Conservation (phyloP, 2,797 vertebrate genomes). For the Anomalospiza imberbis region DNA sequence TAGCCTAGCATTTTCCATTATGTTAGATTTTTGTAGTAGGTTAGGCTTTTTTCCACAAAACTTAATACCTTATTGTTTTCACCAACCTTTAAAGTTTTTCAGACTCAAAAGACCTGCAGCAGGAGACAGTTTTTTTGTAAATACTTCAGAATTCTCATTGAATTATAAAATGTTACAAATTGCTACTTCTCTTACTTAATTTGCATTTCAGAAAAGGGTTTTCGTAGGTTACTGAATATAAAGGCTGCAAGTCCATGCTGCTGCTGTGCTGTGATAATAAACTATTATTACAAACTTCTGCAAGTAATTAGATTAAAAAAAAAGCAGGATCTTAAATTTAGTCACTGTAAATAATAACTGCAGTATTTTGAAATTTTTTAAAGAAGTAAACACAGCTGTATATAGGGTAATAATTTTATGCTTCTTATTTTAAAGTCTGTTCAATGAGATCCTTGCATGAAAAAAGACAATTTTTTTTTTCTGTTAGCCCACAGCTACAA, state of each 20-base stretch:
- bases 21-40: not conserved
- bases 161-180: not conserved
- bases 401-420: not conserved
- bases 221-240: not conserved
- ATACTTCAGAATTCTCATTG: not conserved
- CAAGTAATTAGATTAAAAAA: not conserved
- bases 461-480: not conserved
- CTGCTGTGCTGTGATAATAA: not conserved
- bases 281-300: not conserved
- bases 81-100: not conserved
- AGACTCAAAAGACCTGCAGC: not conserved
- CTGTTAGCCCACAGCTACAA: not conserved
- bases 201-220: not conserved
- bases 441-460: not conserved
- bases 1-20: not conserved
- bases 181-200: not conserved
- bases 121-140: not conserved
- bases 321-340: not conserved
- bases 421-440: not conserved
- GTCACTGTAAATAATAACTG: not conserved
- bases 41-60: not conserved
- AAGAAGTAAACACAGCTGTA: not conserved
- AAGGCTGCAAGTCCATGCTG: not conserved
- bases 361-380: not conserved
- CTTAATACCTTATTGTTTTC: not conserved